Base-by-base conservation (phyloP, 1,140 invertebrate species). In the Psilanteris sp. region DNA sequence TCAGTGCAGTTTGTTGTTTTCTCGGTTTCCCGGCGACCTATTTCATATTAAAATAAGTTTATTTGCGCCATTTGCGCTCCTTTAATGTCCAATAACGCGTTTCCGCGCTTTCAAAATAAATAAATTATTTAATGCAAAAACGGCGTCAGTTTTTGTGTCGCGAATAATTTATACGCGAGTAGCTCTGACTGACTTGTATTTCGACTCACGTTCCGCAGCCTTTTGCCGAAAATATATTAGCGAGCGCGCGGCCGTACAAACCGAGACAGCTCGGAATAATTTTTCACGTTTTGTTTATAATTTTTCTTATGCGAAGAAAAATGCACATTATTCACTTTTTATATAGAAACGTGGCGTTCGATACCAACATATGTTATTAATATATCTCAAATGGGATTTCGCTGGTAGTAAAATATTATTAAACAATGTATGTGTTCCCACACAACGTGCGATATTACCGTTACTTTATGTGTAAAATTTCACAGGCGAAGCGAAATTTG, bases 1-100 rank as follows among this genome's bases (percentile, higher is more conserved):
- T 67, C 26, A 55, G 41, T 39, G 22, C 26, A n/a, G n/a, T 48
- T 46, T 24, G 36, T 11, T 39, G 13, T 41, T 48, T 41, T 20
- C 16, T 10, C 4, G n/a, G 3, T 44, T 31, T 24, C 10, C 10
- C 4, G 0, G 22, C 6, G 10, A 24, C 20, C 22, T 7, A 7
- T 48, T 41, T 34, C 31, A 4, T 9, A 39, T 70, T 24, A 59
- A 68, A n/a, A n/a, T n/a, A 57, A 55, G 31, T 57, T 57, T 10
- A 48, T 8, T 7, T 31, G 0, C 7, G 13, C 34, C 26, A 34
- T 32, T 52, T 48, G 4, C 8, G 9, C 15, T 6, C 14, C 11
- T 34, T 39, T 14, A 41, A 18, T 11, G 24, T 3, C 3, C 15
- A 43, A 43, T 26, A 43, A 24, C 4, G 13, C 4, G 15, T 27